Base-by-base conservation (phyloP, 1,140 invertebrate genomes). In the Anastrepha ludens region DNA sequence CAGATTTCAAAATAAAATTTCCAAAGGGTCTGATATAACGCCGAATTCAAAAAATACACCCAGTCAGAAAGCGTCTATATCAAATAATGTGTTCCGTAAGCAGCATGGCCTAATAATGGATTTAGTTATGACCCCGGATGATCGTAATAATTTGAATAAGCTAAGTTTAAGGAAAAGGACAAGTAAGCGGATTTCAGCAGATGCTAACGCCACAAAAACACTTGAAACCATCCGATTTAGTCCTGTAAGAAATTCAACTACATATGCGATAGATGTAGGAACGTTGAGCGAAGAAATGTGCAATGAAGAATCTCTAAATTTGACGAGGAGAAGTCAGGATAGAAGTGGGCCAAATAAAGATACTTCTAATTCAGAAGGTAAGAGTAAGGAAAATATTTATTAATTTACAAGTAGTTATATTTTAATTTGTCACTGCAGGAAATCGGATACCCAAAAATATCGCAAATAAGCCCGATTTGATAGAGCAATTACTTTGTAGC, bases 231-330 rank as follows among this genome's bases (percentile, higher is more conserved):
- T 47, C n/a, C n/a, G 9, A 7, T 81, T 81, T 81, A 81, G 47
- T 81, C 47, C 47, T 2, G n/a, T 81, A 20, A 81, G 47, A 81
- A 81, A 81, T n/a, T 81, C 74, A 8, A 55, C 47, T 50, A 20
- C 11, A 17, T 81, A 44, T 44, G 67, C 5, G 44, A 8, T 47
- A 3, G 67, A 4, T 17, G 41, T 15, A 70, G 39, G 15, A 13
- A 47, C 11, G 17, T 13, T 44, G 9, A 55, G n/a, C 17, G n/a
- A 62, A n/a, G 2, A 4, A 15, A 17, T 17, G 5, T 13, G 4
- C 60, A 17, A 62, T 13, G 60, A 17, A 5, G n/a, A 62, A 15
- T 15, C 15, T 15, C 8, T 17, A n/a, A 62, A 62, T 62, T 17
- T 17, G 13, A 62, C 15, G 2, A 81, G 55, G 2, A 29, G 29